Conservation (phyloP, 2,113 vertebrate species). For the Galbula dea region DNA sequence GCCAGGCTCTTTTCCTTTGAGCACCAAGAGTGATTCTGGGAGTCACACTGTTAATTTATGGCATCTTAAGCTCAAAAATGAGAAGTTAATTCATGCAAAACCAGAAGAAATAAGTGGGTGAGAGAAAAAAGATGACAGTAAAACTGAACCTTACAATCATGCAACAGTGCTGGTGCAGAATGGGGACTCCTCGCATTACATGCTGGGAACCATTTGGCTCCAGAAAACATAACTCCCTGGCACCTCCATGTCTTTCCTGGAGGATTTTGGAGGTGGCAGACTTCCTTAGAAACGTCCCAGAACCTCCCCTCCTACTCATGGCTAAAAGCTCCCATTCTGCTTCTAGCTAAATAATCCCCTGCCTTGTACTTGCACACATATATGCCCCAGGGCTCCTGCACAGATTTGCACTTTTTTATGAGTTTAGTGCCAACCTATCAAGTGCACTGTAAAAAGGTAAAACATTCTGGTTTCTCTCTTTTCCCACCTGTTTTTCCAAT, state of each 20-base stretch:
- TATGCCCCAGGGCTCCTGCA: background rate
- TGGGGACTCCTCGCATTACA: background rate
- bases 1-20: background rate
- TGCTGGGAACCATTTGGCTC: accelerated
- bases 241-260: background rate
- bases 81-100: background rate
- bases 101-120: background rate
- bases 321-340: background rate
- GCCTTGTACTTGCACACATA: accelerated
- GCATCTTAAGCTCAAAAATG: background rate
- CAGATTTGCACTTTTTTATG: background rate
- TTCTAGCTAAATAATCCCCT: background rate
- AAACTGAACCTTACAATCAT: background rate
- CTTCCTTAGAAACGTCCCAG: background rate
- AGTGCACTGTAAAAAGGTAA: background rate
- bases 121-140: background rate
- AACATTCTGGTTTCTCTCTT: background rate
- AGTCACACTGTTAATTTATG: background rate
- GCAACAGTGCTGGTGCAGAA: background rate
- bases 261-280: background rate
- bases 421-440: background rate
- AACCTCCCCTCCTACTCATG: background rate
- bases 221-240: background rate
- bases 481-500: background rate
- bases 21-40: background rate